Base-by-base conservation (phyloP, 1,140 invertebrate genomes). In the Papilio polytes region DNA sequence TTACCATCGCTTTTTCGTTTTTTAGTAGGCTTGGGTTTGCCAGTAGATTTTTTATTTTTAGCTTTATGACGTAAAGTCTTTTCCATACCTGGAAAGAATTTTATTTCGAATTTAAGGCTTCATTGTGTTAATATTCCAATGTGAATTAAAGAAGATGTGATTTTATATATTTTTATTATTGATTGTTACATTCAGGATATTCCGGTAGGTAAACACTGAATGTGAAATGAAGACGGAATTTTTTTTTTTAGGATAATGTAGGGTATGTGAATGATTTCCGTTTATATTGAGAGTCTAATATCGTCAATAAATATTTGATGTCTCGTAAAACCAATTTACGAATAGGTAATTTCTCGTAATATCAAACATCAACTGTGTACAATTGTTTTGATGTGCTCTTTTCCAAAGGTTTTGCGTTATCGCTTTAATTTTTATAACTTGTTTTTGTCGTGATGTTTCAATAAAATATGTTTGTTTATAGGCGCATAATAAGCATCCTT, bases 1-100 rank as follows among this genome's bases (percentile, higher is more conserved):
- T 2, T 1, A 92, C 92, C 91, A 84, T 94, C 90, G 77, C 87
- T 89, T 86, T 92, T 92, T 9, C 84, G 81, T 86, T 93, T 94
- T 78, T 94, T 94, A 26, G 88, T n/a, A 53, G 90, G 82, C 84
- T 92, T 93, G 12, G 89, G 85, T 84, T 91, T 94, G 7, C 85
- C 48, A 20, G 88, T 82, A 4, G 85, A 66, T 53, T 90, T 91
- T 85, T 92, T 92, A 46, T 86, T 90, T 88, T 93, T 94, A 26
- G 81, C 82, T 86, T 92, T 92, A 70, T 87, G 82, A 15, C 85
- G 86, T 48, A 80, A 79, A 41, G 86, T 82, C 84, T 88, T 92
- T 81, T 94, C 91, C 91, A 94, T 93, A 72, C 56, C 89, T 93
- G 80, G 20, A 78, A 84, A 74, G 31, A 36, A 80, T 63, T 41